phyloP scores from a whole-genome alignment of 1,140 invertebrate species.

The Pararge aegeria region DNA sequence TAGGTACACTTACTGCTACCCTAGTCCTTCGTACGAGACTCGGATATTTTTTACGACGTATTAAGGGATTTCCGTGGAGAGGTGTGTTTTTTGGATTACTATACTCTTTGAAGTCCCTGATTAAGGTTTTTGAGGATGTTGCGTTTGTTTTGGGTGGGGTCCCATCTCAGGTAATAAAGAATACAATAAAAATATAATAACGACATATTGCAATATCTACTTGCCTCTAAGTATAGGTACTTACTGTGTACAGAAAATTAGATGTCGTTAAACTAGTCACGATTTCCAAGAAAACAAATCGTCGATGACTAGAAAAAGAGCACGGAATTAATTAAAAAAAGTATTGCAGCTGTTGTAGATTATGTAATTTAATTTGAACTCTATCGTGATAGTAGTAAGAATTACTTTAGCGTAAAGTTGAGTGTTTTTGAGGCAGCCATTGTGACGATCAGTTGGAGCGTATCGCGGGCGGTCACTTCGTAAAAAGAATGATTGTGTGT shows the following conservation, averaged over 20 bases:
- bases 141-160: constrained; percentile 46
- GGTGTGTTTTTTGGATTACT: constrained; percentile 74
- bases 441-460: constrained; percentile 34
- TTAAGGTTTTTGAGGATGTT: constrained; percentile 63
- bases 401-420: background rate
- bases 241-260: constrained; percentile 11
- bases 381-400: constrained; percentile 2
- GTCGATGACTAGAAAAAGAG: constrained; percentile 49
- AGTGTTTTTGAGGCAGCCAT: constrained; percentile 17
- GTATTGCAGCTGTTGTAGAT: constrained; percentile 38
- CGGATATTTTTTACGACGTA: constrained; percentile 53
- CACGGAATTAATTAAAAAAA: constrained; percentile 64
- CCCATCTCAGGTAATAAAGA: background rate
- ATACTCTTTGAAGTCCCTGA: constrained; percentile 64
- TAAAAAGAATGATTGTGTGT: constrained; percentile 29
- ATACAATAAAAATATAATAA: background rate
- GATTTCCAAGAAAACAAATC: constrained; percentile 54
- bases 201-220: background rate
- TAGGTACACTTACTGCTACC: constrained; percentile 34
- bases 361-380: constrained; percentile 17
- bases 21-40: constrained; percentile 31
- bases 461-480: constrained; percentile 31
- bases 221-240: background rate
- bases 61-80: constrained; percentile 61
- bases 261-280: constrained; percentile 42